These are phyloP conservation scores for Eumerus sabulonum DNA, from an alignment of 2,888 invertebrate species.

Conservation along the genomic window DNA sequence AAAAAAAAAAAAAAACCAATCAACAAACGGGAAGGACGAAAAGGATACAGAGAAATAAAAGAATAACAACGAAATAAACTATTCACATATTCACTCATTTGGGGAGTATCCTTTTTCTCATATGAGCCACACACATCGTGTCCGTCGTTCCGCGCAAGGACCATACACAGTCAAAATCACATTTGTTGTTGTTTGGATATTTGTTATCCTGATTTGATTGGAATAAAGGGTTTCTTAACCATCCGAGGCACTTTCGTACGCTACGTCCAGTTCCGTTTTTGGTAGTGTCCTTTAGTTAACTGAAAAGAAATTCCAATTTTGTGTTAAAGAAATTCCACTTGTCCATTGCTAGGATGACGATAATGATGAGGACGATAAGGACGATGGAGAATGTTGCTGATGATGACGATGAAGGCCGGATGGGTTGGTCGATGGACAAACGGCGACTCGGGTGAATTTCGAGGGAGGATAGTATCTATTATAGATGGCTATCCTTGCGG, in stretches of 20 bases:
- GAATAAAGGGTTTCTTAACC: conserved; percentile 6
- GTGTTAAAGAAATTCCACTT: conserved; percentile 52
- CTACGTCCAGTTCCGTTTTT: conserved; percentile 70
- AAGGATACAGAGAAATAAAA: not conserved
- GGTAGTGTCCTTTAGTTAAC: conserved; percentile 71
- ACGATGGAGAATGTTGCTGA: conserved; percentile 4
- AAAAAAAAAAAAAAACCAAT: conserved; percentile 32
- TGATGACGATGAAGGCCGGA: conserved; percentile 1
- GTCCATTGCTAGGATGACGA: conserved; percentile 55
- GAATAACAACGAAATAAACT: conserved; percentile 19
- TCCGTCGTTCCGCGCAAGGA: conserved; percentile 57
- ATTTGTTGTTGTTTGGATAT: conserved; percentile 1
- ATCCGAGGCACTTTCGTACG: conserved; percentile 50
- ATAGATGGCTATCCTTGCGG: conserved; percentile 38
- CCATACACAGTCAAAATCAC: conserved; percentile 12
- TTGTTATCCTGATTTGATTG: no score
- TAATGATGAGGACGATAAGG: not conserved
- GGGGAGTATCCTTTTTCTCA: conserved; percentile 63
- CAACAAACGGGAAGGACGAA: conserved; percentile 10
- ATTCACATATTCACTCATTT: conserved; percentile 65
- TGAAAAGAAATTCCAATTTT: conserved; percentile 67
- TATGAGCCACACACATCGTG: conserved; percentile 39
- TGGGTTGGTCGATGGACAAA: no score
- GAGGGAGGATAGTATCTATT: not conserved
- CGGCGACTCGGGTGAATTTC: conserved; percentile 26